These are phyloP conservation scores for Agapornis canus DNA, from an alignment of 2,797 vertebrate genomes.

Conservation along the genomic window DNA sequence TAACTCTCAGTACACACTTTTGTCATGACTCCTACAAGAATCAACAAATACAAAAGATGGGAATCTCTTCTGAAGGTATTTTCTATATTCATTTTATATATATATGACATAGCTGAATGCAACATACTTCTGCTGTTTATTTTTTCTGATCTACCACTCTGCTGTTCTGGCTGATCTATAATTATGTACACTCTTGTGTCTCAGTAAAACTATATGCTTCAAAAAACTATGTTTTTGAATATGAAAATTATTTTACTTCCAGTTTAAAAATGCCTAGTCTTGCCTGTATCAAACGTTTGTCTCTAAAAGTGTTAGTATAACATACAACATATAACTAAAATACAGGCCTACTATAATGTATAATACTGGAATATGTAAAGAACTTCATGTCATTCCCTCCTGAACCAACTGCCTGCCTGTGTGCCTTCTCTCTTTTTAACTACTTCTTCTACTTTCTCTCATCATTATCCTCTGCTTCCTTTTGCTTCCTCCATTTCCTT, in stretches of 20 bases:
- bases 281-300: background rate
- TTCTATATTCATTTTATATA: background rate
- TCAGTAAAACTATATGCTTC: background rate
- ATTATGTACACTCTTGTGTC: background rate
- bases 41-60: background rate
- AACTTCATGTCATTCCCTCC: background rate
- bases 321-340: background rate
- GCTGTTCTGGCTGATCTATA: background rate
- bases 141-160: background rate
- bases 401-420: background rate
- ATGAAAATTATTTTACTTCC: background rate
- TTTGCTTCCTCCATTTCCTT: background rate
- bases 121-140: background rate
- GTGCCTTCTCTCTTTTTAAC: background rate
- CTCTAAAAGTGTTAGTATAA: background rate
- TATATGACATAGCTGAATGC: background rate
- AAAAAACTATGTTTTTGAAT: background rate
- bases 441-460: background rate
- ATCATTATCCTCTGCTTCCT: background rate
- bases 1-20: background rate
- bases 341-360: rapidly evolving
- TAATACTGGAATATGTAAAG: background rate
- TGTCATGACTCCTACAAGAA: background rate
- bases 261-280: background rate
- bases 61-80: background rate